Evolutionary conservation across 2,113 vertebrate species (phyloP), one percentile per base, ranked within the genome.

Genomic region (Seriola rivoliana): DNA sequence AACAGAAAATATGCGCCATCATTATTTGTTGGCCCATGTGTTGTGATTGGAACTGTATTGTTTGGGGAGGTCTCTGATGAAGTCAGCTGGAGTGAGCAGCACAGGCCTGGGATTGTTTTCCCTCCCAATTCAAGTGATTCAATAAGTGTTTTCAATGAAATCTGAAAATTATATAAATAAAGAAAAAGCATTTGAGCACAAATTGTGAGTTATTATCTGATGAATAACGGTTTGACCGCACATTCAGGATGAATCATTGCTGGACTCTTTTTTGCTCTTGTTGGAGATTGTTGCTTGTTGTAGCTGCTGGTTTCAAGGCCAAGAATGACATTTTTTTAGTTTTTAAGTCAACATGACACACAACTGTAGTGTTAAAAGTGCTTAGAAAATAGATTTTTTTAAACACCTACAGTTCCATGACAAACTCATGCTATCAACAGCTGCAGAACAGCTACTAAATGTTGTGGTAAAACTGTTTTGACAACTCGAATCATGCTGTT

Each of bases 11-110:
- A 48, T 57, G 62, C 5, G 9, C 21, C 16, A 1, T 78, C 75
- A 57, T 75, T 69, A 78, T 88, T 82, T 50, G 66, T 71, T 3
- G 23, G 76, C 55, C 58, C 48, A 8, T 79, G 64, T 46, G 6
- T 25, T 50, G 66, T 66, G 77, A 67, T 81, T 76, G 78, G 75
- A 62, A 64, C 2, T 63, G 85, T 81, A 88, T 91, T 90, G 90
- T 88, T 91, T 21, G 13, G 91, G 88, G 86, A 87, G 65, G 87
- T 88, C 89, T 86, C 91, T 92, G 76, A 90, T 85, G 79, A 63
- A 90, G 85, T 91, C 84, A 88, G 74, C 63, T 67, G 0, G 38
- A 62, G 32, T 23, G n/a, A 69, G 76, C 44, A 5, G 66, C 75
- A 3, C 55, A 62, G 66, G 44, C 64, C 50, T 60, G 67, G n/a